phyloP scores from a whole-genome alignment of 2,113 vertebrate species.

The Danio rerio region GRCz12tu NC_133178.1:17758001-17758500 shows the following conservation, averaged over 20 bases:
- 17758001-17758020: not conserved
- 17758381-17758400: too few relatives aligned
- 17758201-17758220: slow-evolving; percentile 1
- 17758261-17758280: not conserved
- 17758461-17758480: too few relatives aligned
- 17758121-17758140: slow-evolving; percentile 5
- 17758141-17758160: slow-evolving; percentile 25
- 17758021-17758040: not conserved
- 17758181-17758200: not conserved
- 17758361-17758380: too few relatives aligned
- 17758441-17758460: too few relatives aligned
- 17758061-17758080: not conserved
- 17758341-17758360: not conserved
- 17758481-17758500: too few relatives aligned
- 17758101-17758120: slow-evolving; percentile 2
- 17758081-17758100: not conserved
- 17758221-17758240: not conserved
- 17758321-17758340: not conserved
- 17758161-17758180: not conserved
- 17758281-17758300: not conserved
- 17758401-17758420: too few relatives aligned
- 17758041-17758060: slow-evolving; percentile 58
- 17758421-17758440: too few relatives aligned
- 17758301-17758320: not conserved
- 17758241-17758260: not conserved